Conservation (phyloP, 2,888 invertebrate genomes). For the Bedellia somnulentella region DNA sequence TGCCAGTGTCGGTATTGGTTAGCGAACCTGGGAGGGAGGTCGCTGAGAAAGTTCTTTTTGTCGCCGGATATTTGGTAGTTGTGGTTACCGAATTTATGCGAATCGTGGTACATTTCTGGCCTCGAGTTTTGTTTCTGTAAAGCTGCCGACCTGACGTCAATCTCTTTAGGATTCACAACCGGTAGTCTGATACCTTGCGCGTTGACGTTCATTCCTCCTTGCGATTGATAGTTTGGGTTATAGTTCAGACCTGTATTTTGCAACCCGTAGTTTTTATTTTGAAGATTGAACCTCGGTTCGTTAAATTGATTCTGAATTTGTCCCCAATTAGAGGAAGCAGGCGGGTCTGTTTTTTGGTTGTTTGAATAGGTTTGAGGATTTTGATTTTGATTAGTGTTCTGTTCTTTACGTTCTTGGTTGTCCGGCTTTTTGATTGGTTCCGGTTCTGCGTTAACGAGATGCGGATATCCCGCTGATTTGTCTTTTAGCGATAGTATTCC, state of each 20-base stretch:
- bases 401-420: slow-evolving; percentile 34
- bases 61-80: slow-evolving; percentile 40
- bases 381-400: slow-evolving; percentile 26
- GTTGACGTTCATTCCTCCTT: slow-evolving; percentile 13
- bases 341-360: slow-evolving; percentile 22
- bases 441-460: slow-evolving; percentile 42
- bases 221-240: slow-evolving; percentile 23
- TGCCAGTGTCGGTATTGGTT: slow-evolving; percentile 52
- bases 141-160: slow-evolving; percentile 50
- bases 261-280: slow-evolving; percentile 31
- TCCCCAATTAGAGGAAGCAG: slow-evolving; percentile 19
- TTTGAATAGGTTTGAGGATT: slow-evolving; percentile 11
- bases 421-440: slow-evolving; percentile 26
- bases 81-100: slow-evolving; percentile 31
- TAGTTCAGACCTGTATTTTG: slow-evolving; percentile 26
- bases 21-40: slow-evolving; percentile 46
- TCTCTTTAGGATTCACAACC: slow-evolving; percentile 54
- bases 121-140: slow-evolving; percentile 47
- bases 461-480: slow-evolving; percentile 54
- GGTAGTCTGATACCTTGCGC: slow-evolving; percentile 36
- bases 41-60: slow-evolving; percentile 46
- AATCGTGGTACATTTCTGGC: slow-evolving; percentile 36
- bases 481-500: slow-evolving; percentile 56
- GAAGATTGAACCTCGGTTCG: slow-evolving; percentile 25
- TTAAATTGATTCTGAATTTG: slow-evolving; percentile 15